Evolutionary conservation across 2,888 invertebrate species (phyloP).

Genomic region (Lobophora halterata): DNA sequence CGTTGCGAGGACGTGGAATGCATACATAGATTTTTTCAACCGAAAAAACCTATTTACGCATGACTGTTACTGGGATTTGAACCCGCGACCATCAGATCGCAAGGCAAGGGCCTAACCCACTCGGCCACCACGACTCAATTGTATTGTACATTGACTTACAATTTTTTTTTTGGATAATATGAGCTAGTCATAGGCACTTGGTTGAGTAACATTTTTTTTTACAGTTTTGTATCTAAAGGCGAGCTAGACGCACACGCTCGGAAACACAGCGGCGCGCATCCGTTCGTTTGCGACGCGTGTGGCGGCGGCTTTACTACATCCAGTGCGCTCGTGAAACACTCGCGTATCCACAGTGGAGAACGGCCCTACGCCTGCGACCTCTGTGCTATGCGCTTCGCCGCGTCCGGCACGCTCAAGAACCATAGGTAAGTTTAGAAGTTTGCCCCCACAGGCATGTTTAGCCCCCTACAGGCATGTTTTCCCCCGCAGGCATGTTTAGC

Average conservation of each 20-base stretch:
- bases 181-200: background rate
- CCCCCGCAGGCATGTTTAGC: too few species aligned
- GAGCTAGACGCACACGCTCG: slow-evolving; percentile 79
- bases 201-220: background rate
- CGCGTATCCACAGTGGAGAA: slow-evolving; percentile 81
- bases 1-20: too few species aligned
- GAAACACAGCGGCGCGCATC: slow-evolving; percentile 82
- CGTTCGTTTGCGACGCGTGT: slow-evolving; percentile 80
- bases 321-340: slow-evolving; percentile 80
- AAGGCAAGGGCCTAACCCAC: too few species aligned
- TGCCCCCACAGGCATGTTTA: too few species aligned
- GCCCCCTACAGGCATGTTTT: too few species aligned
- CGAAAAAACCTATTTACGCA: too few species aligned
- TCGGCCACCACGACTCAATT: too few species aligned
- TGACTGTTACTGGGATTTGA: too few species aligned
- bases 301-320: slow-evolving; percentile 80
- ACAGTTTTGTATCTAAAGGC: slow-evolving; percentile 73
- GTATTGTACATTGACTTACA: too few species aligned
- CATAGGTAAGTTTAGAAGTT: slow-evolving; percentile 56
- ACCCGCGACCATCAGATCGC: too few species aligned
- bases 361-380: slow-evolving; percentile 81
- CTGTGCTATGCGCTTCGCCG: slow-evolving; percentile 79
- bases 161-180: too few species aligned
- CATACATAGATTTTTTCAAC: too few species aligned
- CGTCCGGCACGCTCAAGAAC: slow-evolving; percentile 80